Conservation (phyloP, 2,888 invertebrate genomes). For the Panopea generosa region DNA sequence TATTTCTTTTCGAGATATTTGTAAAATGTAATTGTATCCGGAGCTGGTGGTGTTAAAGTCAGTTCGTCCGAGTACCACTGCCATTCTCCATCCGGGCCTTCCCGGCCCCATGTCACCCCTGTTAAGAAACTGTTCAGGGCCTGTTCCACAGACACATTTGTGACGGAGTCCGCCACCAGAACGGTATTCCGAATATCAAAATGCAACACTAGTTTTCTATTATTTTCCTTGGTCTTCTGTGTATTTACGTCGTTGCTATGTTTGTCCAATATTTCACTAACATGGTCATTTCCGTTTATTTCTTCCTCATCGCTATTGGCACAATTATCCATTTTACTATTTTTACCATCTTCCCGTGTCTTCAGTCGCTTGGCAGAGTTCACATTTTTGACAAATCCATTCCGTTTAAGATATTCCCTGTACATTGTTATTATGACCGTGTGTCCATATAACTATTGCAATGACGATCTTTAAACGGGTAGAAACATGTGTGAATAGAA, state of each 20-base stretch:
- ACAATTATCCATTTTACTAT: slow-evolving; percentile 15
- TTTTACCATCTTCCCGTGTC: too few species aligned
- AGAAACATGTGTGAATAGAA: slow-evolving; percentile 24
- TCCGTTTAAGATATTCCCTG: slow-evolving; percentile 38
- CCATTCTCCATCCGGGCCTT: slow-evolving; percentile 73
- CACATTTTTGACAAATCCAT: slow-evolving; percentile 21
- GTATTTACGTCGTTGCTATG: slow-evolving; percentile 48
- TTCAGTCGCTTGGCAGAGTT: neutral
- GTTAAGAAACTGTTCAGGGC: slow-evolving; percentile 85
- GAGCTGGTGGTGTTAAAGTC: slow-evolving; percentile 75
- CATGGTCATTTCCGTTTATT: slow-evolving; percentile 27
- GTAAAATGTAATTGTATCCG: slow-evolving; percentile 79
- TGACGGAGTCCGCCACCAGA: slow-evolving; percentile 83
- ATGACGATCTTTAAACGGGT: slow-evolving; percentile 30
- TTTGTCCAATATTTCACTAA: slow-evolving; percentile 14
- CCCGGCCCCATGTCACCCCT: slow-evolving; percentile 83
- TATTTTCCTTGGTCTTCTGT: neutral
- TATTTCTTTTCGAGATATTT: slow-evolving; percentile 81
- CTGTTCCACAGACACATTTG: slow-evolving; percentile 82
- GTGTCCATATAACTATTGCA: neutral
- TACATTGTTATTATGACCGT: slow-evolving; percentile 47
- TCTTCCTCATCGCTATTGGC: slow-evolving; percentile 13
- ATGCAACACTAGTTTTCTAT: slow-evolving; percentile 83
- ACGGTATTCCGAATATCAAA: slow-evolving; percentile 85
- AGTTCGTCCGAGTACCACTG: slow-evolving; percentile 79